phyloP scores from a whole-genome alignment of 2,113 vertebrate genomes.

The Platycercus adscitus region DNA sequence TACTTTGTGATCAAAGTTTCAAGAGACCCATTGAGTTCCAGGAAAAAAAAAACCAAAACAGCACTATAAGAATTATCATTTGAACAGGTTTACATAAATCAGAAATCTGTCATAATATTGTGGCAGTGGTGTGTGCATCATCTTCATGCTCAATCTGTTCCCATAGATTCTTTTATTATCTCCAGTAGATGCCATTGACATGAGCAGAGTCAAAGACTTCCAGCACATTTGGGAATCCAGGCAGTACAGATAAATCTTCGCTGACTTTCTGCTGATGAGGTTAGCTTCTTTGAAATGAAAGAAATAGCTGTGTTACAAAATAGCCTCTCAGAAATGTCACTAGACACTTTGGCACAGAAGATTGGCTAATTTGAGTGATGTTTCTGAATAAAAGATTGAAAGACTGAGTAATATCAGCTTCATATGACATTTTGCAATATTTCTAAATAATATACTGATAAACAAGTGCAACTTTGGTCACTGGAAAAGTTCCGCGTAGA shows the following conservation, averaged over 20 bases:
- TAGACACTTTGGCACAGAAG: background rate
- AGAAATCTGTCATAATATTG: background rate
- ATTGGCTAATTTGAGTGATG: background rate
- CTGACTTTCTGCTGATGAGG: slow-evolving; percentile 17
- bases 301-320: slow-evolving; percentile 13
- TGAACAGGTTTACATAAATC: background rate
- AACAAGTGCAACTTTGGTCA: background rate
- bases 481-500: background rate
- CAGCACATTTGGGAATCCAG: slow-evolving; percentile 11
- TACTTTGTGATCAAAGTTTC: background rate
- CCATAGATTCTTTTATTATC: background rate
- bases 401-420: background rate
- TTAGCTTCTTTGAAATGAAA: slow-evolving; percentile 2
- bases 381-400: background rate
- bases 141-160: background rate
- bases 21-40: background rate
- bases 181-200: background rate
- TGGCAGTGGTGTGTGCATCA: background rate
- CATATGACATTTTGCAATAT: background rate
- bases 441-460: background rate
- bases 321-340: slow-evolving; percentile 40
- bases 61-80: background rate
- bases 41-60: background rate
- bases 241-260: slow-evolving; percentile 25
- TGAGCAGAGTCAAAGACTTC: background rate